Conservation (phyloP, 2,888 invertebrate genomes). For the Seira musarum region DNA sequence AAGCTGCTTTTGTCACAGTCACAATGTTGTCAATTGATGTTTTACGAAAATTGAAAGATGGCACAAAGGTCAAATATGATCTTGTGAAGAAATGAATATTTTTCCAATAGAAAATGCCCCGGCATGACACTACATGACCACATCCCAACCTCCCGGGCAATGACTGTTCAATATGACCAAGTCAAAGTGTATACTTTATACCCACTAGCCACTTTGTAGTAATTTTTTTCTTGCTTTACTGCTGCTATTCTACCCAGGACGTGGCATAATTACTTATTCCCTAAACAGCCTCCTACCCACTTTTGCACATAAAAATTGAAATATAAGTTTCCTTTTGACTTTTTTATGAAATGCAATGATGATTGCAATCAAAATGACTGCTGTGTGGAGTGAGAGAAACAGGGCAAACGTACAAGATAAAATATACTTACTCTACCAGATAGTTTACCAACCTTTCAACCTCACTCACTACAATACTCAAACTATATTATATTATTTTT, state of each 20-base stretch:
- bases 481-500: background rate
- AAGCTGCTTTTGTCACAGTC: too few relatives aligned
- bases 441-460: slow-evolving; percentile 12
- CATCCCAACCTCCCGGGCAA: slow-evolving; percentile 54
- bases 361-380: slow-evolving; percentile 57
- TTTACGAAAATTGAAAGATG: too few relatives aligned
- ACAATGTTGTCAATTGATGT: too few relatives aligned
- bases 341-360: slow-evolving; percentile 61
- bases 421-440: background rate
- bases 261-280: slow-evolving; percentile 66
- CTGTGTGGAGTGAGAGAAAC: slow-evolving; percentile 33
- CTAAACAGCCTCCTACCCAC: slow-evolving; percentile 66
- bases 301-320: slow-evolving; percentile 61
- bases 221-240: slow-evolving; percentile 36
- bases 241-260: slow-evolving; percentile 58
- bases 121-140: slow-evolving; percentile 12
- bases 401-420: slow-evolving; percentile 1
- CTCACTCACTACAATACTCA: background rate
- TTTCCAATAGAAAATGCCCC: too few relatives aligned
- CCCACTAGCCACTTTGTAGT: slow-evolving; percentile 5
- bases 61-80: too few relatives aligned
- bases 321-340: slow-evolving; percentile 55
- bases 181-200: background rate
- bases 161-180: background rate
- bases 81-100: too few relatives aligned